Conservation (phyloP, 2,888 invertebrate genomes). For the Folsomia candida region DNA sequence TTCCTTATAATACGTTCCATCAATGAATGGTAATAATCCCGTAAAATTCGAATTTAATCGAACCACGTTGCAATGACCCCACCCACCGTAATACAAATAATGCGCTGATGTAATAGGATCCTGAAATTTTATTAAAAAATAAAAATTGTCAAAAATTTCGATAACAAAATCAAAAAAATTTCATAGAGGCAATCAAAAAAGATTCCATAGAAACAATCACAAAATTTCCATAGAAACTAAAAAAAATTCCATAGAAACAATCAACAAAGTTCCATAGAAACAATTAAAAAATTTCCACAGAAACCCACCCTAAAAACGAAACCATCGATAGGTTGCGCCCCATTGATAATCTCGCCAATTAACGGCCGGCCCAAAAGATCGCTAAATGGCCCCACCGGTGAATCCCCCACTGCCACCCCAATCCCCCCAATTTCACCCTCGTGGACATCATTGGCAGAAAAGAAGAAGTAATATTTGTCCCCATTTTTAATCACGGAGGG, state of each 20-base stretch:
- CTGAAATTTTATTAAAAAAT: too few relatives aligned
- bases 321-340: constrained; percentile 44
- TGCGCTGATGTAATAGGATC: too few relatives aligned
- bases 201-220: too few relatives aligned
- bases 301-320: constrained; percentile 30
- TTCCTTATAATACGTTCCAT: constrained; percentile 37
- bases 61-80: constrained; percentile 43
- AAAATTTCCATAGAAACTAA: too few relatives aligned
- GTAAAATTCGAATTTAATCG: constrained; percentile 30
- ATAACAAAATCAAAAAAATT: too few relatives aligned
- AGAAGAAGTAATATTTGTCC: constrained; percentile 34
- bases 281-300: too few relatives aligned
- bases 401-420: constrained; percentile 31
- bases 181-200: too few relatives aligned
- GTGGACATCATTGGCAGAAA: constrained; percentile 37
- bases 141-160: too few relatives aligned
- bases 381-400: constrained; percentile 39
- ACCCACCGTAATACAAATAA: constrained; percentile 45
- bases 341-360: constrained; percentile 35
- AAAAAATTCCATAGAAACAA: too few relatives aligned
- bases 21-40: constrained; percentile 24
- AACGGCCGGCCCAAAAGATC: constrained; percentile 35
- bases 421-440: constrained; percentile 37
- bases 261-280: too few relatives aligned
- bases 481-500: constrained; percentile 36